Evolutionary conservation across 2,113 vertebrate species (phyloP).

Genomic region (Ctenodactylus gundi): DNA sequence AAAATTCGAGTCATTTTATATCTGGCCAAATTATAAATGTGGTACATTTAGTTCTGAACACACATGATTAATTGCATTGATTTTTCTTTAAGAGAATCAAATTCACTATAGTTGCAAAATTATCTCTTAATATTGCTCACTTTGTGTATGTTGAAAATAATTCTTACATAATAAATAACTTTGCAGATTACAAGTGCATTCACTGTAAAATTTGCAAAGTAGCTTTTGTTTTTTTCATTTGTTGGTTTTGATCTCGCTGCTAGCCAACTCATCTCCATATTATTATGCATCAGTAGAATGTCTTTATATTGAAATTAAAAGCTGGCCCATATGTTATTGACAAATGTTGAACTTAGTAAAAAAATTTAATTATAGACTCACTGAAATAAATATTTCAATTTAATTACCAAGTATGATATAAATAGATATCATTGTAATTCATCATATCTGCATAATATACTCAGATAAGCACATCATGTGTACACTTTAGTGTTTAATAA

Average conservation of each 20-base stretch:
- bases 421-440: neutral
- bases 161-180: neutral
- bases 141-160: conserved; percentile 1
- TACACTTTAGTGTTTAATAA: neutral
- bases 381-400: conserved; percentile 30
- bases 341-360: neutral
- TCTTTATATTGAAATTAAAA: neutral
- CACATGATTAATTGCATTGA: neutral
- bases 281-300: neutral
- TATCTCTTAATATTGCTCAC: neutral
- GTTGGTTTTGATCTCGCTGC: neutral
- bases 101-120: neutral
- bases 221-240: neutral
- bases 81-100: neutral
- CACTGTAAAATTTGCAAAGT: neutral
- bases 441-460: conserved; percentile 12
- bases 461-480: neutral
- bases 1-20: neutral
- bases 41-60: neutral
- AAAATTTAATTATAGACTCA: neutral
- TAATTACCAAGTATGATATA: neutral
- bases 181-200: neutral
- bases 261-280: neutral
- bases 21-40: neutral
- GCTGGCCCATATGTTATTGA: neutral